Percentiles rank a stretch among this genome's conserved stretches.
Conservation (phyloP, 2,113 vertebrate species). For the Sinocyclocheilus rhinocerous region DNA sequence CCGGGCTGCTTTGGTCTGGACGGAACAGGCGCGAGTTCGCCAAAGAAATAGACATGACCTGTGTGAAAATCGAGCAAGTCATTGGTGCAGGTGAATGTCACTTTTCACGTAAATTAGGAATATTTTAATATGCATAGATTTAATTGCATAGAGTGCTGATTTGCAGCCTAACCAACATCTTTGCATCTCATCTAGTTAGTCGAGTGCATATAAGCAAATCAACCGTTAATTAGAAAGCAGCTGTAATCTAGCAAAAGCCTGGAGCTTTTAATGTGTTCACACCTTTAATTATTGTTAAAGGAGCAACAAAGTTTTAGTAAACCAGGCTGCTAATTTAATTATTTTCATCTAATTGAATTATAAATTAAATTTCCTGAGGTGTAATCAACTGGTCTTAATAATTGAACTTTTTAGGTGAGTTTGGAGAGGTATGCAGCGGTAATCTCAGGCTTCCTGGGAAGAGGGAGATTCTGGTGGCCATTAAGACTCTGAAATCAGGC, state of each 20-base stretch:
- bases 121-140: neutral
- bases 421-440: conserved; percentile 97
- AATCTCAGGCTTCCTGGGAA: conserved; percentile 92
- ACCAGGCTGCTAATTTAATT: conserved; percentile 11
- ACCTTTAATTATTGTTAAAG: conserved; percentile 11
- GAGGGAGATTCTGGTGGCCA: conserved; percentile 89
- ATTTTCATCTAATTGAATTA: conserved; percentile 7
- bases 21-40: conserved; percentile 93
- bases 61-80: conserved; percentile 97
- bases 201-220: neutral
- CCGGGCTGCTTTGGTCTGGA: too few relatives aligned
- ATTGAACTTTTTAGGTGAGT: conserved; percentile 82
- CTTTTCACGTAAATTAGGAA: neutral
- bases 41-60: conserved; percentile 95
- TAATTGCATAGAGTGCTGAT: conserved; percentile 13
- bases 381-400: neutral
- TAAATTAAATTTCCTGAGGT: neutral
- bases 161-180: neutral
- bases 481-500: conserved; percentile 87
- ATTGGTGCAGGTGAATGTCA: conserved; percentile 88
- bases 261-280: neutral
- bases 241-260: neutral
- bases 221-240: neutral
- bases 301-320: conserved; percentile 15
- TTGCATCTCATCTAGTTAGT: conserved; percentile 12